A percentile compares a stretch with the other conserved stretches of the same genome.
phyloP scores from a whole-genome alignment of 37 sponge, comb jelly and placozoan species.

The Chondrilla cf. caribensis region DNA sequence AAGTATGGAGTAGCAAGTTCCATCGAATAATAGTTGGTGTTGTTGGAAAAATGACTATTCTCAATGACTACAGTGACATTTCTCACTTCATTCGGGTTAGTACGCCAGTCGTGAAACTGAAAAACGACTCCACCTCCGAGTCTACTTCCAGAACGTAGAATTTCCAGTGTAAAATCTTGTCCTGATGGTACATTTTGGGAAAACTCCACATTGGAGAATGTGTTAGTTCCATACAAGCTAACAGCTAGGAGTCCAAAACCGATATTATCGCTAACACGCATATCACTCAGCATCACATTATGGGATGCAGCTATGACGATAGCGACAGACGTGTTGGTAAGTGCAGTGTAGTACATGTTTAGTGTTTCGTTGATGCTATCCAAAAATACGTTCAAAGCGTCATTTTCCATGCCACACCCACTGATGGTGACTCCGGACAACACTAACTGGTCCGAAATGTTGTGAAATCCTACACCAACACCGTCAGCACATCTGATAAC shows the following conservation, averaged over 20 bases:
- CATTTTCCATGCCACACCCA: background rate
- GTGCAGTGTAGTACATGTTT: background rate
- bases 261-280: background rate
- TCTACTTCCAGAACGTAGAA: background rate
- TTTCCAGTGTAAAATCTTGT: background rate
- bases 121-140: conserved; percentile 15
- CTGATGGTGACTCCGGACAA: background rate
- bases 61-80: background rate
- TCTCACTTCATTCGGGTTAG: too few species aligned
- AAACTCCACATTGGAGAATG: background rate
- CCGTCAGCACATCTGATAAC: background rate
- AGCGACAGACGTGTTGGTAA: background rate
- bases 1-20: background rate
- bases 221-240: background rate
- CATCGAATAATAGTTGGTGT: background rate
- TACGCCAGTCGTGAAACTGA: background rate
- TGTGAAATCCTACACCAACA: background rate
- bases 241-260: conserved; percentile 7
- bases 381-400: background rate
- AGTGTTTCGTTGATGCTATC: background rate
- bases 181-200: background rate
- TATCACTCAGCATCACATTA: background rate
- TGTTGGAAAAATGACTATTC: background rate
- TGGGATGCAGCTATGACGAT: background rate
- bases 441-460: background rate